phyloP scores from a whole-genome alignment of 1,140 invertebrate genomes.

The Hormaphis cornu region DNA sequence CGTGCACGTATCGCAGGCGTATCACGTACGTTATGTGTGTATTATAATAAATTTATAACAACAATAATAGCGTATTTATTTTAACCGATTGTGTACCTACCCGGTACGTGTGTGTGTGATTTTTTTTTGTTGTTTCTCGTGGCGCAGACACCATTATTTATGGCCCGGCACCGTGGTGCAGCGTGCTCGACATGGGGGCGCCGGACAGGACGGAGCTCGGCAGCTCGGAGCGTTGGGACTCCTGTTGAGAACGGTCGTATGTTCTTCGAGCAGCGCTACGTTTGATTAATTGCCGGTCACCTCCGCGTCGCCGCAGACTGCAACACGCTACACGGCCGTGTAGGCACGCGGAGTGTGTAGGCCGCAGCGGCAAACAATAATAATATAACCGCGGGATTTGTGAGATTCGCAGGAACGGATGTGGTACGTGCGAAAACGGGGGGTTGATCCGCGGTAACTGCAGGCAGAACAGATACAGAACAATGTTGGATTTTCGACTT shows the following conservation, averaged over 20 bases:
- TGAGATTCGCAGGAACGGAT: too few species aligned
- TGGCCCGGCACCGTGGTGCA: not conserved
- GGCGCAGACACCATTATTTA: conserved; percentile 27
- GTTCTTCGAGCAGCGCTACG: conserved; percentile 2
- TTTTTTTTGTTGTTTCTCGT: conserved; percentile 8
- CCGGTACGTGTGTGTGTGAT: not conserved
- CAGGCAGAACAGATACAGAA: too few species aligned
- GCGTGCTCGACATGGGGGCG: conserved; percentile 7
- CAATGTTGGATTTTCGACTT: too few species aligned
- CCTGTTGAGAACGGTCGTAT: conserved; percentile 28
- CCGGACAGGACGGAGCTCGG: conserved; percentile 1
- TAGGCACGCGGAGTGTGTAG: too few species aligned
- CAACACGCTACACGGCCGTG: not conserved
- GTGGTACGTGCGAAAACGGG: too few species aligned
- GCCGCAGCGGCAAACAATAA: too few species aligned
- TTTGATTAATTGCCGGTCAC: conserved; percentile 21
- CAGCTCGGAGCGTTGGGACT: conserved; percentile 26
- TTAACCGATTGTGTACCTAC: not conserved
- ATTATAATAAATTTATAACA: not conserved
- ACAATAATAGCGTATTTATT: too few species aligned
- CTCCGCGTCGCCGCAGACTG: not conserved
- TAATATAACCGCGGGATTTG: too few species aligned
- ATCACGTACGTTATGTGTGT: not conserved
- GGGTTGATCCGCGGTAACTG: too few species aligned
- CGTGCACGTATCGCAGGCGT: not conserved